A percentile compares a stretch with the other conserved stretches of the same genome.
Evolutionary conservation across 2,888 invertebrate species (phyloP).

Genomic region (Harpalus rufipes): DNA sequence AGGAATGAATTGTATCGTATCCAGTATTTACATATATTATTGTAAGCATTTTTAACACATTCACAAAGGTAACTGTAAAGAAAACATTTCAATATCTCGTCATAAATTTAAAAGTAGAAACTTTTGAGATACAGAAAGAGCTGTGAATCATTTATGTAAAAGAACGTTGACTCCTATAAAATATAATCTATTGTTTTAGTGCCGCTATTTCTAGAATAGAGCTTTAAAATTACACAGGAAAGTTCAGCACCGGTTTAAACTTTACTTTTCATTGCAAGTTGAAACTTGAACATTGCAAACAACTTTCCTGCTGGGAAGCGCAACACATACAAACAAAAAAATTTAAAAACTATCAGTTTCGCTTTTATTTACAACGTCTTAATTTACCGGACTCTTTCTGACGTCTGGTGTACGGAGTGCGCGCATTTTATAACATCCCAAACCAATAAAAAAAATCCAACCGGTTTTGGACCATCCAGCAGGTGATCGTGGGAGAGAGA

Average conservation of each 20-base stretch:
- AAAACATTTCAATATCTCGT: too few species aligned
- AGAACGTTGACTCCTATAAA: neutral
- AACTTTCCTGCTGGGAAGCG: slow-evolving; percentile 22
- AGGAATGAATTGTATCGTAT: too few species aligned
- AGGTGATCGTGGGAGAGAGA: slow-evolving; percentile 39
- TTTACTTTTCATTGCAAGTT: neutral
- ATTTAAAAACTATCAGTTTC: slow-evolving; percentile 39
- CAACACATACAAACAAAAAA: slow-evolving; percentile 6
- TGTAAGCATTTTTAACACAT: too few species aligned
- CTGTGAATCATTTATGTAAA: neutral
- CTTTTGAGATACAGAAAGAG: neutral
- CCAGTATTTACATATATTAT: too few species aligned
- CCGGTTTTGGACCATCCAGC: slow-evolving; percentile 20
- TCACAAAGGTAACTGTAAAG: too few species aligned
- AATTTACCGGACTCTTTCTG: slow-evolving; percentile 16
- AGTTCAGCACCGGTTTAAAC: neutral
- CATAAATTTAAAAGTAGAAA: neutral
- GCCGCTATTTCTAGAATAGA: neutral
- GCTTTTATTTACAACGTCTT: slow-evolving; percentile 44
- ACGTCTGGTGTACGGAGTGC: slow-evolving; percentile 14
- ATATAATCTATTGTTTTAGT: neutral
- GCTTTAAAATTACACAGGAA: neutral
- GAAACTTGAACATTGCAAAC: neutral
- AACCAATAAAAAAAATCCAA: slow-evolving; percentile 40
- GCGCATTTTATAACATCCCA: slow-evolving; percentile 35